These are phyloP conservation scores for Caenorhabditis imperialis DNA, from an alignment of 2,888 invertebrate species.

Conservation along the genomic window DNA sequence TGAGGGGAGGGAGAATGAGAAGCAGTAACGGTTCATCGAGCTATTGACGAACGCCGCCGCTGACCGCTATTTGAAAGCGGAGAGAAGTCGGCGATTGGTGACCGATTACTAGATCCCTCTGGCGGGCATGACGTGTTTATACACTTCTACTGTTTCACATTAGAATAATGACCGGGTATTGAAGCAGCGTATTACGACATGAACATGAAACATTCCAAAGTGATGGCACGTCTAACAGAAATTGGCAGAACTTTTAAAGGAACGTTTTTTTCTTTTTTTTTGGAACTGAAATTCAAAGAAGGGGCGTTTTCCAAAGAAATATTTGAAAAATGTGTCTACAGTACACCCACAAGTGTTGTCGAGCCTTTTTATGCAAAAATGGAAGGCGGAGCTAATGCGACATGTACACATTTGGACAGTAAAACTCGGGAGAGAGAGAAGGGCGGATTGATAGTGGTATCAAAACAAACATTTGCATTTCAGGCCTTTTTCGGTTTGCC, in stretches of 20 bases:
- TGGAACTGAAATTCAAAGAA: no score
- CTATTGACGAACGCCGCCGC: conserved; percentile 46
- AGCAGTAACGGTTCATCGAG: conserved; percentile 47
- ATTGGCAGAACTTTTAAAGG: no score
- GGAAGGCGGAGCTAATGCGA: conserved; percentile 34
- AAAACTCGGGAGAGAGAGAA: conserved; percentile 27
- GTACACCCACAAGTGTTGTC: conserved; percentile 18
- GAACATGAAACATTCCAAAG: no score
- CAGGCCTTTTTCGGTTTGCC: conserved; percentile 17
- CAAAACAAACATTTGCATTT: conserved; percentile 58
- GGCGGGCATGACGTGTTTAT: conserved; percentile 32
- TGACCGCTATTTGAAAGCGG: conserved; percentile 52
- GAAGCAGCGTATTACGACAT: conserved; percentile 4
- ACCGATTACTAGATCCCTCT: conserved; percentile 48
- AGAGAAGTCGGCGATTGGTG: conserved; percentile 35
- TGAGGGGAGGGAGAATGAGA: conserved; percentile 1
- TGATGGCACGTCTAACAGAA: no score
- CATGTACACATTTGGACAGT: conserved; percentile 45
- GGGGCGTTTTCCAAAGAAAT: no score
- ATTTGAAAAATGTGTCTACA: no score
- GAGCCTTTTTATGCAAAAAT: conserved; percentile 44
- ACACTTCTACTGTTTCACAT: conserved; percentile 32
- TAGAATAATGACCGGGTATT: conserved; percentile 13
- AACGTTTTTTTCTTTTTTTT: no score
- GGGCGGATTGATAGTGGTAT: conserved; percentile 50